Percentiles rank a stretch among this genome's conserved stretches.
Conservation (phyloP, 2,113 vertebrate genomes). For the Hippotragus niger region DNA sequence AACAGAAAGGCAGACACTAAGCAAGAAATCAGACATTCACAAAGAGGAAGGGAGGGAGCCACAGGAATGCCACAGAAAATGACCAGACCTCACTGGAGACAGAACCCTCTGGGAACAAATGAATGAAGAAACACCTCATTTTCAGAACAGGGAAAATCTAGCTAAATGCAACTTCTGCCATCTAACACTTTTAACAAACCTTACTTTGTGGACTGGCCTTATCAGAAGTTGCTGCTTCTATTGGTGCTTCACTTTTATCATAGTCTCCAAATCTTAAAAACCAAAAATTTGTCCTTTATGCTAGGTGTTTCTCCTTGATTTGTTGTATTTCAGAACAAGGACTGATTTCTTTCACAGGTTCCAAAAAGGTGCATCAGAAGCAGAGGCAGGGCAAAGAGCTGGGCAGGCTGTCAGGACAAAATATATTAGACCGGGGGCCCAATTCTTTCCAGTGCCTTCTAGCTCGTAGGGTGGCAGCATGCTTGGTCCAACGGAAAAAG, state of each 20-base stretch:
- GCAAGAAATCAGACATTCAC: not conserved
- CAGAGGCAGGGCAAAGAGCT: not conserved
- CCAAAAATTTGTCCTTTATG: not conserved
- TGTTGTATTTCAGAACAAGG: not conserved
- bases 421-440: not conserved
- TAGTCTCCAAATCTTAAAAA: not conserved
- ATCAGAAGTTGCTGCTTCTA: not conserved
- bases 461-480: not conserved
- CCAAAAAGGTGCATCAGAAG: not conserved
- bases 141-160: not conserved
- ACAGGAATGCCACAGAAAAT: not conserved
- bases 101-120: not conserved
- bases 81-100: not conserved
- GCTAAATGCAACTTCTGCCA: not conserved
- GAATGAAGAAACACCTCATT: not conserved
- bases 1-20: not conserved
- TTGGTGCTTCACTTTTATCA: not conserved
- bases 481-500: not conserved
- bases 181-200: not conserved
- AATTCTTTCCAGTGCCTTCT: not conserved
- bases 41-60: not conserved
- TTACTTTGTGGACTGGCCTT: not conserved
- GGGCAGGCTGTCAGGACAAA: not conserved
- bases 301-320: not conserved
- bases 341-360: not conserved